Conservation (phyloP, 2,113 vertebrate genomes). For the Poicephalus gulielmi region DNA sequence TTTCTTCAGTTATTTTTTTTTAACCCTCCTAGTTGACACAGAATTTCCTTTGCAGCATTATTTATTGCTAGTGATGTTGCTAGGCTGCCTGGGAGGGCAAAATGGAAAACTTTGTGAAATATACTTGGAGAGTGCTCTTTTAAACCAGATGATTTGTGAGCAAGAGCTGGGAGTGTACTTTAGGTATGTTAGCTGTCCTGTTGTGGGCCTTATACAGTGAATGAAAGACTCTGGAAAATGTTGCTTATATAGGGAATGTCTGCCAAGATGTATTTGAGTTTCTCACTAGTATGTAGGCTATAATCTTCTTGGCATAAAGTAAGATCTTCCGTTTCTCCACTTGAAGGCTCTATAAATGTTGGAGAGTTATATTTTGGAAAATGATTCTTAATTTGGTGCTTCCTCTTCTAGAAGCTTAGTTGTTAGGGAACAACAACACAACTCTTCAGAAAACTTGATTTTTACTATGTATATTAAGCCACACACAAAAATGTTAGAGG, state of each 20-base stretch:
- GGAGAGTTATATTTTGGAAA: neutral
- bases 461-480: neutral
- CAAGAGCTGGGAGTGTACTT: neutral
- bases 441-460: neutral
- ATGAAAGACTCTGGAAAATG: slow-evolving; percentile 23
- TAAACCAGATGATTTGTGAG: neutral
- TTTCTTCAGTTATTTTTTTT: slow-evolving; percentile 41
- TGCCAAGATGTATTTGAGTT: neutral
- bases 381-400: neutral
- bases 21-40: slow-evolving; percentile 20
- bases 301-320: neutral
- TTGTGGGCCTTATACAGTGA: neutral
- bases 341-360: neutral
- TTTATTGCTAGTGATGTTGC: slow-evolving; percentile 48
- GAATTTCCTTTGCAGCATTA: slow-evolving; percentile 59
- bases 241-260: slow-evolving; percentile 2
- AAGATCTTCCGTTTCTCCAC: neutral
- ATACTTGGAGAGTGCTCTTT: neutral
- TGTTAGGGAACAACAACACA: neutral
- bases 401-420: neutral
- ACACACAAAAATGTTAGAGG: neutral
- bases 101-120: slow-evolving; percentile 43
- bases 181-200: neutral
- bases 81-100: slow-evolving; percentile 45
- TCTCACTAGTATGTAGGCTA: neutral